Percentiles rank a stretch among this genome's conserved stretches.
phyloP scores from a whole-genome alignment of 2,113 vertebrate species.

The Siphamia tubifer region DNA sequence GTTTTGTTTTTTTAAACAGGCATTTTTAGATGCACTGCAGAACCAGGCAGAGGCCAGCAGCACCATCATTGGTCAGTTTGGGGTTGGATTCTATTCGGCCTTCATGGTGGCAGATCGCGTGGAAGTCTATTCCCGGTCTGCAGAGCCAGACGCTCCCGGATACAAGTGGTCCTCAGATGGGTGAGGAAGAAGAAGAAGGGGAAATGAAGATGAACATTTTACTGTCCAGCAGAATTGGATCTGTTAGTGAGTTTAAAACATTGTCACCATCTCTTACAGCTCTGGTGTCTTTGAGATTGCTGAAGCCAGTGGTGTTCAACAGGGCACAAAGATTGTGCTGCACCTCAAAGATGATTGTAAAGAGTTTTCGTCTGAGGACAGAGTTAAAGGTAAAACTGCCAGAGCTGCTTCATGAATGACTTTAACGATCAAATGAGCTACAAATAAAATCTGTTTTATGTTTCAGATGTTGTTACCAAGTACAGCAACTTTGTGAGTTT shows the following conservation, averaged over 20 bases:
- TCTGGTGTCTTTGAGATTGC: conserved; percentile 92
- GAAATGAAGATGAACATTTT: not conserved
- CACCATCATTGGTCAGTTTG: conserved; percentile 96
- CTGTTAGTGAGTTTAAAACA: not conserved
- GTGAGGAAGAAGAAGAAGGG: conserved; percentile 64
- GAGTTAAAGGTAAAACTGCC: conserved; percentile 85
- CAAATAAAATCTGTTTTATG: no score
- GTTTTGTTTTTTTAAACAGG: conserved; percentile 70
- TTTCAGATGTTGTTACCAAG: conserved; percentile 92
- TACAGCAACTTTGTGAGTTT: conserved; percentile 99
- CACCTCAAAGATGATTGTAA: conserved; percentile 92
- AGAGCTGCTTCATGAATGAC: not conserved
- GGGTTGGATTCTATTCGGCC: conserved; percentile 97
- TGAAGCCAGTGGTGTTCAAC: conserved; percentile 89
- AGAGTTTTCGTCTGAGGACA: conserved; percentile 90
- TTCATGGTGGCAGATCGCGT: conserved; percentile 95
- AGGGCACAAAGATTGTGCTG: conserved; percentile 94
- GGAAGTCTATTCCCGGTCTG: conserved; percentile 88
- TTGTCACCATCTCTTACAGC: conserved; percentile 64
- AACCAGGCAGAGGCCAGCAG: conserved; percentile 88
- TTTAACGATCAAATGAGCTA: no score
- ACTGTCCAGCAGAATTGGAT: not conserved
- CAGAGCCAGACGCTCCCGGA: conserved; percentile 74
- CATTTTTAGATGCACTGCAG: conserved; percentile 90
- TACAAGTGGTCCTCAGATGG: conserved; percentile 96